Conservation (phyloP, 2,113 vertebrate genomes). For the Camelus dromedarius region DNA sequence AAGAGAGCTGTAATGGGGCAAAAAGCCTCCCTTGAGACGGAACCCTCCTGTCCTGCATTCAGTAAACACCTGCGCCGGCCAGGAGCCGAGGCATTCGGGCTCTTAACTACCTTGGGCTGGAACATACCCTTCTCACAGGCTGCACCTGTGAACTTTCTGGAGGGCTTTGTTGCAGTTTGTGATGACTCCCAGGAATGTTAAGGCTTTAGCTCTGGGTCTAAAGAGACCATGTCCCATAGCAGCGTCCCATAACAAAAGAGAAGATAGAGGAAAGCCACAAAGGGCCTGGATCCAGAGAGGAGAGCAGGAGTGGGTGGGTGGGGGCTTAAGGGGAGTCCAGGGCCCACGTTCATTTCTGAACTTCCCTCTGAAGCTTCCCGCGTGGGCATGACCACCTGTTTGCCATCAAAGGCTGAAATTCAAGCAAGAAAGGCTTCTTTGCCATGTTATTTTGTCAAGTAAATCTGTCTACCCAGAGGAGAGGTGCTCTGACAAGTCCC, state of each 20-base stretch:
- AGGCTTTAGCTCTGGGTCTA: background rate
- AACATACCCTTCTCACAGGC: slow-evolving; percentile 57
- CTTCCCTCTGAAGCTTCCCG: background rate
- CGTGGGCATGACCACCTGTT: background rate
- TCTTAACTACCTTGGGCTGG: background rate
- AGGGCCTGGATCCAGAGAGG: background rate
- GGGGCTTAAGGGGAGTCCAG: no score
- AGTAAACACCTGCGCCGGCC: background rate
- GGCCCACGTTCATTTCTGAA: background rate
- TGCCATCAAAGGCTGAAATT: background rate
- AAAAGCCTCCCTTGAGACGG: background rate
- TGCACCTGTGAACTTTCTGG: slow-evolving; percentile 9
- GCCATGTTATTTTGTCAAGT: background rate
- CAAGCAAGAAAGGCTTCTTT: background rate
- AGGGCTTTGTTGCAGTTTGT: background rate
- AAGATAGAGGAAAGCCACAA: background rate
- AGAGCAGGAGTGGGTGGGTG: rapidly evolving
- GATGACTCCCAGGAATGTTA: slow-evolving; percentile 28
- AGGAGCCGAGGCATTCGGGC: background rate
- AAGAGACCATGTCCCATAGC: background rate
- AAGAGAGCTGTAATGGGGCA: background rate
- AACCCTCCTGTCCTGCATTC: background rate
- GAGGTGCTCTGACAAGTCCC: background rate
- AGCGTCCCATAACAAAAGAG: background rate
- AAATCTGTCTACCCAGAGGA: background rate